A percentile compares a stretch with the other conserved stretches of the same genome.
phyloP scores from a whole-genome alignment of 92 coral and sea anemone genomes.

The Parazoanthus swiftii region DNA sequence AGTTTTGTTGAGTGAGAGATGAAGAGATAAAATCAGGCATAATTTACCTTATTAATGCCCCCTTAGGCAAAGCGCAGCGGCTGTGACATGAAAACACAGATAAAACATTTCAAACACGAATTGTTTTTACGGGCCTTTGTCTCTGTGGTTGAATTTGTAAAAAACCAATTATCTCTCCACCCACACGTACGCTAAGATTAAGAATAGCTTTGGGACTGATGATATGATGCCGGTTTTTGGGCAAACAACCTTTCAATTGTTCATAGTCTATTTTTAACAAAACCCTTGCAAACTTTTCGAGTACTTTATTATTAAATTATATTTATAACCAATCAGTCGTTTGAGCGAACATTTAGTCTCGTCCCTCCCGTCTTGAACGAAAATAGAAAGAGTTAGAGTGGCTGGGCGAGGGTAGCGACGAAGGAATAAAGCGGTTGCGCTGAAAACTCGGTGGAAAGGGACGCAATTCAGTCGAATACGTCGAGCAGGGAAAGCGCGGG shows the following conservation, averaged over 20 bases:
- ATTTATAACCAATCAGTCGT: neutral
- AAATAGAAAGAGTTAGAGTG: too few species aligned
- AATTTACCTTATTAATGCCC: neutral
- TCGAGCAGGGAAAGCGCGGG: too few species aligned
- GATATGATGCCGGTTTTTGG: neutral
- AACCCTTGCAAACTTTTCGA: neutral
- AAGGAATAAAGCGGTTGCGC: too few species aligned
- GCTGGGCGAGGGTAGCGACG: too few species aligned
- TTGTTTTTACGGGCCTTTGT: neutral
- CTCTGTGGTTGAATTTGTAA: neutral
- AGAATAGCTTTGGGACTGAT: neutral
- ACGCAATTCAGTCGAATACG: too few species aligned
- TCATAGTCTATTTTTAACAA: neutral
- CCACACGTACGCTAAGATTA: neutral
- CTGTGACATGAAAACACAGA: conserved; percentile 7
- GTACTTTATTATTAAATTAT: too few species aligned
- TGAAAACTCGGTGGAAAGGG: too few species aligned
- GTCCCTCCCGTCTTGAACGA: neutral
- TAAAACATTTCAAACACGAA: conserved; percentile 16
- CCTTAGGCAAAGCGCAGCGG: neutral
- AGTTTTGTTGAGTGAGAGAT: neutral
- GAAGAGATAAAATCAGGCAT: neutral
- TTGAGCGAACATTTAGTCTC: neutral
- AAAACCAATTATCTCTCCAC: neutral
- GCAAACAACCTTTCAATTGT: neutral